Percentiles rank a stretch among this genome's conserved stretches.
Conservation (phyloP, 2,797 vertebrate species). For the Simalia tracyae region DNA sequence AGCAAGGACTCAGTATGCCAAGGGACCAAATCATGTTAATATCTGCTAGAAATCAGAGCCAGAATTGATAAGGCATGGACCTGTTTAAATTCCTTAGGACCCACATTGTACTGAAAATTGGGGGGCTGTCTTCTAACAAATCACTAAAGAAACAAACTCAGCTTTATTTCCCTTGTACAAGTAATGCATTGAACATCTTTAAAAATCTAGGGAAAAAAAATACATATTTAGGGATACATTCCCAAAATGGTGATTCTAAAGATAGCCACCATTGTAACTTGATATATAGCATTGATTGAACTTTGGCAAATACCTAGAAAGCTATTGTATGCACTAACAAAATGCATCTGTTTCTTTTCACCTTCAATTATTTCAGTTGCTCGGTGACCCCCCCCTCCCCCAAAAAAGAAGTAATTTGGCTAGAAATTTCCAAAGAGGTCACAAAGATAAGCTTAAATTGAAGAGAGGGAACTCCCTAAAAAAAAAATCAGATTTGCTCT, state of each 20-base stretch:
- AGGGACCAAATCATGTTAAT: neutral
- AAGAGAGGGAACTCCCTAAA: neutral
- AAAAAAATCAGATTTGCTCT: neutral
- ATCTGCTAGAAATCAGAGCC: neutral
- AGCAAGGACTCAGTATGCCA: neutral
- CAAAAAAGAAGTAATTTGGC: neutral
- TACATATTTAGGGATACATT: neutral
- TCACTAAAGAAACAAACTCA: neutral
- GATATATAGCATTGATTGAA: neutral
- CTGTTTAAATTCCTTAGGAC: neutral
- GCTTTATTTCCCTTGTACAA: neutral
- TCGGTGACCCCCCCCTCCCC: neutral
- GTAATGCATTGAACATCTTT: neutral
- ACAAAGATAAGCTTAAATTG: neutral
- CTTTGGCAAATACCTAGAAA: neutral
- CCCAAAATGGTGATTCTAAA: neutral
- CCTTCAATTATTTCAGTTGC: neutral
- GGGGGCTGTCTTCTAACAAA: neutral
- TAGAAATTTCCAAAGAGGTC: neutral
- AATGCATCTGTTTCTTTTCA: neutral
- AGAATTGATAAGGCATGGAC: neutral
- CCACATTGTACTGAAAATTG: neutral
- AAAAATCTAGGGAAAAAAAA: neutral
- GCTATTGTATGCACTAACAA: neutral
- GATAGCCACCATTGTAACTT: neutral